These are phyloP conservation scores for Myiozetetes cayanensis DNA, from an alignment of 2,113 vertebrate genomes.

Conservation along the genomic window DNA sequence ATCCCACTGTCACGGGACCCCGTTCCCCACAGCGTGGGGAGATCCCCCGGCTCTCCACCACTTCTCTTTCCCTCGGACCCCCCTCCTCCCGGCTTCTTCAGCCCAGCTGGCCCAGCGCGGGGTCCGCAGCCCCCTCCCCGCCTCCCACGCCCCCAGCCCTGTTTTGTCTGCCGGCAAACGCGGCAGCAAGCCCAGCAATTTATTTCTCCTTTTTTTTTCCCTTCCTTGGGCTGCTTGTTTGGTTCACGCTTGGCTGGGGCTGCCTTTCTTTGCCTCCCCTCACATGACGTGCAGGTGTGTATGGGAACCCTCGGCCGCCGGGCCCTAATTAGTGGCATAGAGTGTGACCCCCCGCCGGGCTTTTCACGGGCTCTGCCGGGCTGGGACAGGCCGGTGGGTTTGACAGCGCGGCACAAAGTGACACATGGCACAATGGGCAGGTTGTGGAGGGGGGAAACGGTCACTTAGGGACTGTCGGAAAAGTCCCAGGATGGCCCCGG, in stretches of 20 bases:
- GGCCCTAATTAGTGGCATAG: slow-evolving; percentile 78
- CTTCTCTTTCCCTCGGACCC: background rate
- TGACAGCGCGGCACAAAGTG: slow-evolving; percentile 63
- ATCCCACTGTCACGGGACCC: too few species aligned
- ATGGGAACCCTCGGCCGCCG: slow-evolving; percentile 14
- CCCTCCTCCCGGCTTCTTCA: too few species aligned
- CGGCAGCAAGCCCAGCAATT: background rate
- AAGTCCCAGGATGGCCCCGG: background rate
- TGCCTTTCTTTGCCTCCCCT: slow-evolving; percentile 29
- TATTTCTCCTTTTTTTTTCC: background rate
- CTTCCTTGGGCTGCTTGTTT: background rate
- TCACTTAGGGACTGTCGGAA: slow-evolving; percentile 58
- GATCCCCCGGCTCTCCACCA: background rate
- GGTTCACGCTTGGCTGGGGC: slow-evolving; percentile 55
- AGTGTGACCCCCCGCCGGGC: slow-evolving; percentile 61
- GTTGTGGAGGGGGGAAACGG: background rate
- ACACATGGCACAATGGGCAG: slow-evolving; percentile 71
- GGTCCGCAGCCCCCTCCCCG: background rate
- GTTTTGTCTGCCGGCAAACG: background rate
- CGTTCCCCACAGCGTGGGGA: fast-evolving
- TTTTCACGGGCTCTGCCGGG: slow-evolving; percentile 64
- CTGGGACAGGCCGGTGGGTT: slow-evolving; percentile 28
- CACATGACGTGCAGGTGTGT: slow-evolving; percentile 76
- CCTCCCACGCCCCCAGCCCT: background rate
- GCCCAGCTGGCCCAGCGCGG: background rate